Percentiles rank a stretch among this genome's conserved stretches.
Evolutionary conservation across 1,140 invertebrate species (phyloP).

Genomic region (Aradophagus sp.): DNA sequence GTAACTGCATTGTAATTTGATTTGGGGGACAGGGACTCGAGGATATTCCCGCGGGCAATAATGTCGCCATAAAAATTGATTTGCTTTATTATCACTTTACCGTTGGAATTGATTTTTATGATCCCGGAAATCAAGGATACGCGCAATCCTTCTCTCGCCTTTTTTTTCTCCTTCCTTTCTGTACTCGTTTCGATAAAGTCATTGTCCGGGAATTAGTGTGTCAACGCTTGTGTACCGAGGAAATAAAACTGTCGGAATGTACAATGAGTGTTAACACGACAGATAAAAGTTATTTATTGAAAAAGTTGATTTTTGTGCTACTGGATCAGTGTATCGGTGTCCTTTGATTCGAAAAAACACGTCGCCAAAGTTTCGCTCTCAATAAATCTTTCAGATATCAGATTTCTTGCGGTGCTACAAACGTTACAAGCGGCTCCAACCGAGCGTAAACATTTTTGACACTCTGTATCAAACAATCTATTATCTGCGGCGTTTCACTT

Average conservation of each 20-base stretch:
- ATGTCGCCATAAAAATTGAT: conserved; percentile 38
- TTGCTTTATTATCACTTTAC: conserved; percentile 45
- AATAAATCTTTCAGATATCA: conserved; percentile 50
- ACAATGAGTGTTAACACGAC: conserved; percentile 4
- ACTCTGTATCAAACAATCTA: conserved; percentile 21
- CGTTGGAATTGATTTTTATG: conserved; percentile 18
- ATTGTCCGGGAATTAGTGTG: neutral
- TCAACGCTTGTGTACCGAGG: neutral
- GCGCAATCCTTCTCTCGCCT: neutral
- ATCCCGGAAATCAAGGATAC: neutral
- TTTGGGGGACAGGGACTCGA: conserved; percentile 55
- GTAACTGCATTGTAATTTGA: conserved; percentile 63
- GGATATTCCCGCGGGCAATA: conserved; percentile 39
- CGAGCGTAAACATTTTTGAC: conserved; percentile 45
- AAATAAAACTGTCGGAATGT: conserved; percentile 18
- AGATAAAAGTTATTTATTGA: conserved; percentile 51
- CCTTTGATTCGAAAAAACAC: conserved; percentile 53
- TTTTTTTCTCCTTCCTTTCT: neutral
- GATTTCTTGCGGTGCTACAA: conserved; percentile 31
- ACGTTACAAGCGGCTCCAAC: conserved; percentile 19
- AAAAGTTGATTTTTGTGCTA: conserved; percentile 36
- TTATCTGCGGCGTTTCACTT: conserved; percentile 20
- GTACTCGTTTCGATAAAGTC: too few species aligned
- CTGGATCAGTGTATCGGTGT: conserved; percentile 46
- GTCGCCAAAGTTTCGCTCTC: conserved; percentile 45